Conservation (phyloP, 1,140 invertebrate species). For the Drosophila kikkawai region DNA sequence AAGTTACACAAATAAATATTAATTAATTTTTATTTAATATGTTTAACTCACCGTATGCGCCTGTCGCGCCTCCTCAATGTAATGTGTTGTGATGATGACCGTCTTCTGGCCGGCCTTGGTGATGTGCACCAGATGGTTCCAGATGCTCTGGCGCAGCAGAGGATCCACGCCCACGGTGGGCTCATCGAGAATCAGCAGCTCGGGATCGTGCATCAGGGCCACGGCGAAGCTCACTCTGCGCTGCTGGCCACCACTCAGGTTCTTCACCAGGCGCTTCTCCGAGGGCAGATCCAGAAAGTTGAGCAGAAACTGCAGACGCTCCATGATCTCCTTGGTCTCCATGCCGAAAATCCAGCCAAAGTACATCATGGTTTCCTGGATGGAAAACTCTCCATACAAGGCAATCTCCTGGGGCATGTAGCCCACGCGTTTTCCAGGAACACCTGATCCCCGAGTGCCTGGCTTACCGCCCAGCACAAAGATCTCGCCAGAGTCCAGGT, state of each 20-base stretch:
- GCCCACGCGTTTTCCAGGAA: conserved; percentile 94
- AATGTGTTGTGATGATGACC: conserved; percentile 97
- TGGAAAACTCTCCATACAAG: conserved; percentile 97
- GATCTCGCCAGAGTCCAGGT: conserved; percentile 92
- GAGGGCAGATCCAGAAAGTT: conserved; percentile 95
- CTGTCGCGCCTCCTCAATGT: conserved; percentile 96
- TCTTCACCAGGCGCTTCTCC: conserved; percentile 93
- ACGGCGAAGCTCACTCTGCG: conserved; percentile 96
- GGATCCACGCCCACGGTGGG: conserved; percentile 98
- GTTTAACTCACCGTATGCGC: conserved; percentile 90
- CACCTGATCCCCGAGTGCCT: conserved; percentile 92
- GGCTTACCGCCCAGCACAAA: conserved; percentile 93
- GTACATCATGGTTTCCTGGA: conserved; percentile 97
- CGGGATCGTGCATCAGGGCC: conserved; percentile 96
- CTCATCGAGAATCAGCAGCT: conserved; percentile 96
- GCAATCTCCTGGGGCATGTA: conserved; percentile 97
- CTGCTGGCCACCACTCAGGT: conserved; percentile 97
- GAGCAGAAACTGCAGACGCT: conserved; percentile 94
- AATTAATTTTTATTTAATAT: conserved; percentile 17
- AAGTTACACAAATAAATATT: neutral
- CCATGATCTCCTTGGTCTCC: conserved; percentile 91
- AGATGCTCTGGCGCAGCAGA: conserved; percentile 94
- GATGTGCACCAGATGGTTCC: conserved; percentile 95
- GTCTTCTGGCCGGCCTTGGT: conserved; percentile 93
- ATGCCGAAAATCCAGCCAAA: conserved; percentile 98